Evolutionary conservation across 2,797 vertebrate genomes (phyloP).

Genomic region (Cirrhinus molitorella): DNA sequence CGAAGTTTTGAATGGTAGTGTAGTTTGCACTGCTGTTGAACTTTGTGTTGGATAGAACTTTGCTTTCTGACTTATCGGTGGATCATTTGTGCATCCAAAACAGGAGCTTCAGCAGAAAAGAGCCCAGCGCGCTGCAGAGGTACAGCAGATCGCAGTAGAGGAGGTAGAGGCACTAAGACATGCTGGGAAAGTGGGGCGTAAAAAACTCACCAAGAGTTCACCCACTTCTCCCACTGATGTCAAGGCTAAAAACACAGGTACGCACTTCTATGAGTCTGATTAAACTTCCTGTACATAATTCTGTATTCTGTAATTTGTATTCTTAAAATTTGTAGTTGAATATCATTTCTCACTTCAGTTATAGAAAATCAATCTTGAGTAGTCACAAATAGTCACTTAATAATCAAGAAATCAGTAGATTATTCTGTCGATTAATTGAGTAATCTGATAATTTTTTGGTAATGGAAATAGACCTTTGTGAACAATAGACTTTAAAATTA

Average conservation of each 20-base stretch:
- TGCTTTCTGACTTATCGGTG: conserved; percentile 1
- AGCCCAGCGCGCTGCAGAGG: conserved; percentile 73
- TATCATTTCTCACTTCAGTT: background rate
- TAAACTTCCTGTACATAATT: background rate
- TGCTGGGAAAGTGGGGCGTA: conserved; percentile 67
- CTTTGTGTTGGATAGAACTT: background rate
- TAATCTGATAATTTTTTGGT: too few relatives aligned
- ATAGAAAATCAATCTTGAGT: background rate
- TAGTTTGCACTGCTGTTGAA: background rate
- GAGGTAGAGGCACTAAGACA: conserved; percentile 68
- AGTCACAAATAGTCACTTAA: background rate
- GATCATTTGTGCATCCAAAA: background rate
- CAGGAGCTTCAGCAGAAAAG: conserved; percentile 92
- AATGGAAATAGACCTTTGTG: too few relatives aligned
- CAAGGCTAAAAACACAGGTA: conserved; percentile 87
- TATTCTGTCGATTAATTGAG: too few relatives aligned
- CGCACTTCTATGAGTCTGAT: background rate
- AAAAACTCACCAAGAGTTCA: conserved; percentile 72
- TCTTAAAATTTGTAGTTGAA: background rate
- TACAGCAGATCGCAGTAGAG: conserved; percentile 63
- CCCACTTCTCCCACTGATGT: conserved; percentile 57
- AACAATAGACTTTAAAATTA: too few relatives aligned
- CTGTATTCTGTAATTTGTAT: too few relatives aligned
- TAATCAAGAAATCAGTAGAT: too few relatives aligned
- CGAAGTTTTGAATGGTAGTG: background rate